Conservation (phyloP, 1,140 invertebrate genomes). For the Zelostemma sp. region DNA sequence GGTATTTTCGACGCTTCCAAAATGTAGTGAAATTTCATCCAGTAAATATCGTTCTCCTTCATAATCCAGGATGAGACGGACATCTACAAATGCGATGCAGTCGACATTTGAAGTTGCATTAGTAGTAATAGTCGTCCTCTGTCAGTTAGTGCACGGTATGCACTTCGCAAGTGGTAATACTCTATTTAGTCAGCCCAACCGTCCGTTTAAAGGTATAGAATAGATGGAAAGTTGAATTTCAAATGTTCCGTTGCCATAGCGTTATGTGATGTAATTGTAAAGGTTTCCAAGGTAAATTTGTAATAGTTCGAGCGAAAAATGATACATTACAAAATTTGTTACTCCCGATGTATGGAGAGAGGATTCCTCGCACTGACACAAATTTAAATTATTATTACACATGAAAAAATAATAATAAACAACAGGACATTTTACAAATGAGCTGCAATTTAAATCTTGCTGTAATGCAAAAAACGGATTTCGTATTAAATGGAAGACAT, state of each 20-base stretch:
- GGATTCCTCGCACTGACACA: no score
- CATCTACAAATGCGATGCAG: slow-evolving; percentile 20
- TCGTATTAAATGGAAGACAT: no score
- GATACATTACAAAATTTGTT: no score
- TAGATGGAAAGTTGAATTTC: neutral
- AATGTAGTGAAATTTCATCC: no score
- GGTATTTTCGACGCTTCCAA: no score
- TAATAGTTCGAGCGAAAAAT: slow-evolving; percentile 1
- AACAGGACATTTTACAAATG: no score
- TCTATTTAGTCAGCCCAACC: slow-evolving; percentile 15
- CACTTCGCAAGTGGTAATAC: slow-evolving; percentile 27
- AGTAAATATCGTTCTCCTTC: no score
- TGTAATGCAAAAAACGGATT: no score
- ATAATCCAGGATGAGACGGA: neutral
- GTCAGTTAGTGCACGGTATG: slow-evolving; percentile 12
- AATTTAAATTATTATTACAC: no score
- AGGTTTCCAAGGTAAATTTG: neutral
- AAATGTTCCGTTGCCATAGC: neutral
- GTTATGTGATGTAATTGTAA: slow-evolving; percentile 1
- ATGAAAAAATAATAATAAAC: no score
- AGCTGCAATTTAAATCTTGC: no score
- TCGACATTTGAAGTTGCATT: slow-evolving; percentile 34
- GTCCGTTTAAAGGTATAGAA: neutral
- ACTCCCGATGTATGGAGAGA: no score
- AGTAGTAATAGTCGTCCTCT: slow-evolving; percentile 21